Evolutionary conservation across 2,888 invertebrate species (phyloP).

Genomic region (Lithophane semibrunnea): DNA sequence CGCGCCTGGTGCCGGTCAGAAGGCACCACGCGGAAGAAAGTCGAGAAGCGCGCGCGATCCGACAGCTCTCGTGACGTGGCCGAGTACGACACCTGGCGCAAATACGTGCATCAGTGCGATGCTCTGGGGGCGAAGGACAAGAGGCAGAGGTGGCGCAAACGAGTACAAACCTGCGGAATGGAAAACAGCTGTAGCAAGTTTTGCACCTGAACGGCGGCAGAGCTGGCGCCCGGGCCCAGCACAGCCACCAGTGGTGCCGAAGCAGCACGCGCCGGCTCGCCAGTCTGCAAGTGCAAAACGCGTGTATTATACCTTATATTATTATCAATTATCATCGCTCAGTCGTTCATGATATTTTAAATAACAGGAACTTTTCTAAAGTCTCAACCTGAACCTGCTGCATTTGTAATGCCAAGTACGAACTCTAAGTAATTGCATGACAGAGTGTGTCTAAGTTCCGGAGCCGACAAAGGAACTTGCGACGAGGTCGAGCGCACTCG

Average conservation of each 20-base stretch:
- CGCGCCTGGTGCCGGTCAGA: conserved; percentile 94
- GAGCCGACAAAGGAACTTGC: background rate
- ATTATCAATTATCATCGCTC: background rate
- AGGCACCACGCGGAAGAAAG: conserved; percentile 94
- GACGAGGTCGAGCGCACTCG: conserved; percentile 12
- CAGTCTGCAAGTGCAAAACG: background rate
- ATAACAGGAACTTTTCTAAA: background rate
- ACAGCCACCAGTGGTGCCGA: conserved; percentile 91
- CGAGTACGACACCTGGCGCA: conserved; percentile 91
- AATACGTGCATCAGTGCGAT: background rate
- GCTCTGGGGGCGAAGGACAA: no score
- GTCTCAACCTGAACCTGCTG: background rate
- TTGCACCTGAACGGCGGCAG: conserved; percentile 93
- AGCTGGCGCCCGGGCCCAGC: conserved; percentile 94
- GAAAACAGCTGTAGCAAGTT: conserved; percentile 93
- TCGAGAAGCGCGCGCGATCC: conserved; percentile 93
- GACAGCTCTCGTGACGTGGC: conserved; percentile 94
- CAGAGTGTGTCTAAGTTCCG: background rate
- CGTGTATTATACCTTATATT: background rate
- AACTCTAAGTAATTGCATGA: conserved; percentile 1
- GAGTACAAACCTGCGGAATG: conserved; percentile 91
- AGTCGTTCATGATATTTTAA: background rate
- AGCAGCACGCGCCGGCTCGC: conserved; percentile 20
- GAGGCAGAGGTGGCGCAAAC: background rate
- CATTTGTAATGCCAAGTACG: background rate